Conservation (phyloP, 2,888 invertebrate genomes). For the Platerodrilus igneus region DNA sequence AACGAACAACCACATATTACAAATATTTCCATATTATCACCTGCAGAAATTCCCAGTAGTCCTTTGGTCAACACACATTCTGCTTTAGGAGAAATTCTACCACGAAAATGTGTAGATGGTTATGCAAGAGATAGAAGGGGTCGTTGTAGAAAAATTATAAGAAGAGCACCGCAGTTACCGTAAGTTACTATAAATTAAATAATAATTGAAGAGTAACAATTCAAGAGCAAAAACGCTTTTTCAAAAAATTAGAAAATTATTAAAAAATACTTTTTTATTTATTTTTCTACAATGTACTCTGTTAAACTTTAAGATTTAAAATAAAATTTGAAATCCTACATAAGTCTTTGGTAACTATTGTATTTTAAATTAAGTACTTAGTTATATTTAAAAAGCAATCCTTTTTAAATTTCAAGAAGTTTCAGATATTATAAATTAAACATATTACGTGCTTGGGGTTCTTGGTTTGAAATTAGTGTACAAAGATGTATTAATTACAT, state of each 20-base stretch:
- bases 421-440: too few species aligned
- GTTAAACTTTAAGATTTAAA: too few species aligned
- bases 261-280: background rate
- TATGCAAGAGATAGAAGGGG: constrained; percentile 43
- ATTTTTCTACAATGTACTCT: too few species aligned
- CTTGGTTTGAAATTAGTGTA: too few species aligned
- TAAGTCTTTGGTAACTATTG: too few species aligned
- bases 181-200: constrained; percentile 18
- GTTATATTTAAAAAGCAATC: too few species aligned
- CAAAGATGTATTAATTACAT: too few species aligned
- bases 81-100: constrained; percentile 35
- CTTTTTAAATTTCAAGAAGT: too few species aligned
- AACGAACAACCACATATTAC: constrained; percentile 14
- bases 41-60: constrained; percentile 16
- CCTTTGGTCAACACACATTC: constrained; percentile 9
- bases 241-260: constrained; percentile 6
- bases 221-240: background rate
- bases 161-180: constrained; percentile 31
- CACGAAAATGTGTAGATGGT: constrained; percentile 39
- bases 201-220: background rate
- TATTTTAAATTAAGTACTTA: too few species aligned
- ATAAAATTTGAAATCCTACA: too few species aligned
- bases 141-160: constrained; percentile 42
- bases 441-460: too few species aligned
- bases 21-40: constrained; percentile 25